Evolutionary conservation across 2,113 vertebrate species (phyloP), one percentile per base, ranked within the genome.

Genomic region (Procavia capensis): DNA sequence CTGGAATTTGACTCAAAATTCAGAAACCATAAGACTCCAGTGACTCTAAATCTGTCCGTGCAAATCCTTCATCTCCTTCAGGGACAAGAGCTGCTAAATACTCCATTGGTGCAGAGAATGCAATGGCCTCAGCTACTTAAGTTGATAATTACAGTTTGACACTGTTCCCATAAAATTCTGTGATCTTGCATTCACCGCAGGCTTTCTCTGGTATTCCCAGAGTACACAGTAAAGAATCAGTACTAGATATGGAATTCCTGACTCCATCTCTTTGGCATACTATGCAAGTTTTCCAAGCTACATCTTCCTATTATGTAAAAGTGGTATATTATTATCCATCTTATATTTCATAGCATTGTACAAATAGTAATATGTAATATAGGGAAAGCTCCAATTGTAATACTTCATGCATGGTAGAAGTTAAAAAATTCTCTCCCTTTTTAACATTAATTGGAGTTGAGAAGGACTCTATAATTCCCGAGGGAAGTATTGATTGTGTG

Each of bases 1-100:
- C 47, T 97, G 84, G 50, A 45, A 22, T 93, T 97, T 96, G 97
- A 95, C 87, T 95, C 89, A 94, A 97, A 97, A 97, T 54, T 92
- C 76, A 97, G 68, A 91, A 92, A 17, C 59, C 86, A 70, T 72
- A 88, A 96, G 72, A 25, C 59, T 96, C 36, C 1, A 1, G 47
- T 84, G 89, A 89, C 20, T 11, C 94, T 96, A 85, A 94, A 97
- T 96, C 45, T 94, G 43, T 24, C 84, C 39, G 57, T 74, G 90
- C 19, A 88, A 94, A 78, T 31, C 43, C 47, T 75, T 92, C 34
- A n/a, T 57, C 57, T 68, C 45, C 81, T 95, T 59, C 14, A 59
- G 80, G 85, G 45, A 75, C 45, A 97, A 61, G 16, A 54, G 20
- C 66, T 91, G 64, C n/a, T 78, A 93, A 95, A 85, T 87, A 47